Evolutionary conservation across 1,140 invertebrate species (phyloP).

Genomic region (Polypedilum pembai): DNA sequence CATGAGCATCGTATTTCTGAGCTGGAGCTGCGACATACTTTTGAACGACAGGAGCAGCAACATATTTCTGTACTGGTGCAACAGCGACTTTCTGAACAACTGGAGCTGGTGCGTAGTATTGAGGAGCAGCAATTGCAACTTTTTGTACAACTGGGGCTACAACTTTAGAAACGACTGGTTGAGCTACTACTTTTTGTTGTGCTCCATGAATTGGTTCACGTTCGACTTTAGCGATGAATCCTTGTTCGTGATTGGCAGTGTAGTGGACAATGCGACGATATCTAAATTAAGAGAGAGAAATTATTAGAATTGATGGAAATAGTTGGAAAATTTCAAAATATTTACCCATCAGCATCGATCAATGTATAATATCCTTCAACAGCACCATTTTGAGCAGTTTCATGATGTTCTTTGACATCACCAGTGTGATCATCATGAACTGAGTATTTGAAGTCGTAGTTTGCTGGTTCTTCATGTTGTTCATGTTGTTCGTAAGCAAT

Average conservation of each 20-base stretch:
- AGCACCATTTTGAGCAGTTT: constrained; percentile 47
- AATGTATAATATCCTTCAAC: constrained; percentile 52
- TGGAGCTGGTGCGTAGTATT: background rate
- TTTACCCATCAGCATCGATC: constrained; percentile 55
- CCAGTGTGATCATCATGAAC: constrained; percentile 50
- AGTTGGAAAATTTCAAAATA: too few species aligned
- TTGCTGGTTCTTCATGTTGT: constrained; percentile 40
- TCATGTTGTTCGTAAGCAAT: background rate
- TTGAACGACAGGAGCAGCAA: constrained; percentile 20
- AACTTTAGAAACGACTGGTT: constrained; percentile 43
- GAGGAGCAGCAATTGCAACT: too few species aligned
- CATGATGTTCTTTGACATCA: constrained; percentile 48
- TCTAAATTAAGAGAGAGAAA: too few species aligned
- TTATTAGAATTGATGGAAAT: too few species aligned
- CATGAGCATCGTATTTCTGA: background rate
- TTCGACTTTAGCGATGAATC: constrained; percentile 34
- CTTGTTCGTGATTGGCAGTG: constrained; percentile 46
- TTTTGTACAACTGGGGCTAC: background rate
- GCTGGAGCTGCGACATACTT: background rate
- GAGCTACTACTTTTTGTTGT: constrained; percentile 40
- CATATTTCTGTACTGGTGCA: constrained; percentile 22
- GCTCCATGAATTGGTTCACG: constrained; percentile 40
- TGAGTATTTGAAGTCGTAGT: constrained; percentile 51
- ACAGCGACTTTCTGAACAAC: background rate
- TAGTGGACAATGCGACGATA: constrained; percentile 52